Evolutionary conservation across 2,113 vertebrate genomes (phyloP), one percentile per base, ranked within the genome.

Genomic region (Ramphastos sulfuratus): DNA sequence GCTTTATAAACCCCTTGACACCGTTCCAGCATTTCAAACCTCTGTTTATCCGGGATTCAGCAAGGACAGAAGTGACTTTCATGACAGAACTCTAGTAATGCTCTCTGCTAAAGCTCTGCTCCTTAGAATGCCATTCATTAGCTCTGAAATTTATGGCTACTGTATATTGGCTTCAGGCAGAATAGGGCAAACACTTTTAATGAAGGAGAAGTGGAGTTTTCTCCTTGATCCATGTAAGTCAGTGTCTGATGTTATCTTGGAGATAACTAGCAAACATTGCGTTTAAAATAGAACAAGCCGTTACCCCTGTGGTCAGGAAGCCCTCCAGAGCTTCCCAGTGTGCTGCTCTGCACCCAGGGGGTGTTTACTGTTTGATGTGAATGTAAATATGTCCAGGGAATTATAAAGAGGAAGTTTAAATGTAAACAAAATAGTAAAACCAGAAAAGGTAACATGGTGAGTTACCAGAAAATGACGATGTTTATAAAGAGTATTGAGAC

Each of bases 401-500:
- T 78, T 90, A n/a, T 21, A 94, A 85, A 88, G 70, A 93, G 89
- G 94, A 96, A 94, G 70, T 87, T 91, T 69, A 69, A 94, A 95
- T 83, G 60, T 91, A 96, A 96, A 92, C 85, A 95, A 79, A 69
- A 86, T 46, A 69, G 85, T 90, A 79, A 88, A 66, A 60, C 0
- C n/a, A 81, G 35, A 44, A 78, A 70, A 95, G 89, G 77, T n/a
- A 88, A 42, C 44, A 65, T 4, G 5, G 75, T 2, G 4, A 89
- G 61, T n/a, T 90, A 77, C 6, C 87, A 95, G 89, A 95, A 96
- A 94, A 87, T 90, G 44, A 78, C 67, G 77, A 23, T 42, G 86
- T 50, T 65, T 75, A 56, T n/a, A 55, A 81, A 77, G 54, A 37
- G 19, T 44, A 31, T 46, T 82, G 85, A n/a, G 82, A 88, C 44